These are phyloP conservation scores for Sterna hirundo DNA, from an alignment of 2,113 vertebrate species.

Conservation along the genomic window DNA sequence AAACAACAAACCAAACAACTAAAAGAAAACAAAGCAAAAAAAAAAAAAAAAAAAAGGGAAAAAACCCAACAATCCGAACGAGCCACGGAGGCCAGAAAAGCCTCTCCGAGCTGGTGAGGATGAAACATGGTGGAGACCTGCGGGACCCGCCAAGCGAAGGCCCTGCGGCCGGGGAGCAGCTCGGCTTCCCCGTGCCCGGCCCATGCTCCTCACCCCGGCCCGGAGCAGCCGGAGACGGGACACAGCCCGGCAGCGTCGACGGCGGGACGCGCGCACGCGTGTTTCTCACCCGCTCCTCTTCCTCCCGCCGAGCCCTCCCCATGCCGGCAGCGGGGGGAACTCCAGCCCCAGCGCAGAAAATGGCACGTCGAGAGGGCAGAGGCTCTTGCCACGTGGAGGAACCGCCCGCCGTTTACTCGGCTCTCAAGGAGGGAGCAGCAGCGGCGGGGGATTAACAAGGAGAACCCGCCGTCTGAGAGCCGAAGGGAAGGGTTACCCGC, in stretches of 20 bases:
- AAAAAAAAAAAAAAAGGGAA: neutral
- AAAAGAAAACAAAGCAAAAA: neutral
- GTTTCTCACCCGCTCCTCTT: neutral
- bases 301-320: accelerated
- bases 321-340: accelerated
- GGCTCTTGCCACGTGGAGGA: neutral
- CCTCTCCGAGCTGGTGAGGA: neutral
- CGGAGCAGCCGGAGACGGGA: neutral
- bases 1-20: neutral
- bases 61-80: neutral
- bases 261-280: neutral
- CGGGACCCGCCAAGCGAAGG: neutral
- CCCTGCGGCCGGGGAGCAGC: neutral
- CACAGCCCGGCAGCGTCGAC: neutral
- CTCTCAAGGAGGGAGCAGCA: neutral
- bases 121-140: neutral
- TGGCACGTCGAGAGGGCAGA: accelerated
- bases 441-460: neutral
- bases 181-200: accelerated
- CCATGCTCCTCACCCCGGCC: neutral
- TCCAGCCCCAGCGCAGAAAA: accelerated
- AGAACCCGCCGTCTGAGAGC: neutral
- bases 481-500: neutral
- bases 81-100: neutral
- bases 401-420: accelerated